Conservation (phyloP, 2,797 vertebrate species). For the Hydrophis major region DNA sequence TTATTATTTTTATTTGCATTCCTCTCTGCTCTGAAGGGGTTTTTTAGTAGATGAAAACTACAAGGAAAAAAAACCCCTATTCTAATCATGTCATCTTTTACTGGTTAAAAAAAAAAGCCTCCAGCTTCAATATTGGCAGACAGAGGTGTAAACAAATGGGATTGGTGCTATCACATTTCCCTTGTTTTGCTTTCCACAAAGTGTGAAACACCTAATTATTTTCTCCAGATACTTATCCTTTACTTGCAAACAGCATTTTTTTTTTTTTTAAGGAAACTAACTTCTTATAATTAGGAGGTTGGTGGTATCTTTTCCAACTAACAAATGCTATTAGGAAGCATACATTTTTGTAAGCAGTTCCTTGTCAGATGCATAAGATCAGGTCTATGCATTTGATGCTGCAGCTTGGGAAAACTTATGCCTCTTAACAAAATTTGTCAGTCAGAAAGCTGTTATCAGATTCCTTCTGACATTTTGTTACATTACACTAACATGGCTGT, state of each 20-base stretch:
- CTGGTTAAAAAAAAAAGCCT: background rate
- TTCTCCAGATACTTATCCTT: constrained; percentile 45
- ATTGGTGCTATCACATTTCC: background rate
- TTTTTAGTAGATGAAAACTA: background rate
- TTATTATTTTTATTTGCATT: background rate
- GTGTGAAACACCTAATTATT: constrained; percentile 53
- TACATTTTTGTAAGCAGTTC: background rate
- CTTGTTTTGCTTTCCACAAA: background rate
- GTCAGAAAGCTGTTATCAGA: background rate
- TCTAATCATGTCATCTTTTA: background rate
- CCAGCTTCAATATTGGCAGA: background rate
- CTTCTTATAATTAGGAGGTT: background rate
- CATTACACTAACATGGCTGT: background rate
- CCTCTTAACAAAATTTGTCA: background rate
- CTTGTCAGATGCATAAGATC: background rate
- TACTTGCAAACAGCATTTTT: constrained; percentile 23
- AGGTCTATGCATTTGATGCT: background rate
- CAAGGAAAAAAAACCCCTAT: background rate
- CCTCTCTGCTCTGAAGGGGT: background rate
- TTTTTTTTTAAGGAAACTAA: background rate
- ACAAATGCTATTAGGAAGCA: background rate
- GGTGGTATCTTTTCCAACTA: background rate
- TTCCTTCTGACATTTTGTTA: background rate
- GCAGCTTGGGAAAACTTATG: background rate
- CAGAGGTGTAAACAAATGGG: background rate